Evolutionary conservation across 2,797 vertebrate genomes (phyloP), one percentile per base, ranked within the genome.

Genomic region (Notoglanidium macrostoma): DNA sequence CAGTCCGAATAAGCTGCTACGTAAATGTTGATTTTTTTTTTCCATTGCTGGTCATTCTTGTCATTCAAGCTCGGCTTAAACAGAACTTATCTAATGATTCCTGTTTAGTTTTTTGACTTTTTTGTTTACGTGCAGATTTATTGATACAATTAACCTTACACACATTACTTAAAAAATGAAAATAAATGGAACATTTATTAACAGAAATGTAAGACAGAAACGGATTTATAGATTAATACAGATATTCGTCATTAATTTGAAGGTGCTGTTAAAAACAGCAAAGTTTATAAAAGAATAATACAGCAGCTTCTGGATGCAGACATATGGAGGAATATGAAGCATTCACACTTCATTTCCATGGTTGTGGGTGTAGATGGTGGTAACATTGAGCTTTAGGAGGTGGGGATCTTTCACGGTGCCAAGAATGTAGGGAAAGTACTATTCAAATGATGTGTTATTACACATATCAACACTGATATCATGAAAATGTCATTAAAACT

Each of bases 391-490:
- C 63, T 32, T 46, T 19, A 19, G 29, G n/a, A 32, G n/a, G 40
- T 49, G 65, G 29, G 65, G 46, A 65, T 46, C 80, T 68, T 46
- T 68, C 63, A 14, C 11, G n/a, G 46, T 83, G 61, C 81, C 63
- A 83, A 8, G 15, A 19, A 17, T 4, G 6, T 15, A 49, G 40
- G 59, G 49, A 61, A 29, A 23, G 55, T 79, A 7, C 26, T 23
- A 23, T 63, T 81, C 26, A 81, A 63, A n/a, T 3, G 44, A 40
- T 77, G 51, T 26, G 21, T 61, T n/a, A 44, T 46, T 59, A 35
- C 29, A 57, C 55, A 59, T 61, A 23, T 81, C 55, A 81, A 81
- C 78, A 61, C 57, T 81, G 35, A 68, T 83, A 51, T 68, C n/a
- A 67, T 19, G 46, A 46, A 29, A 65, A 67, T 82, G 59, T 32